These are phyloP conservation scores for Gerris buenoi DNA, from an alignment of 1,140 invertebrate genomes.

Conservation along the genomic window DNA sequence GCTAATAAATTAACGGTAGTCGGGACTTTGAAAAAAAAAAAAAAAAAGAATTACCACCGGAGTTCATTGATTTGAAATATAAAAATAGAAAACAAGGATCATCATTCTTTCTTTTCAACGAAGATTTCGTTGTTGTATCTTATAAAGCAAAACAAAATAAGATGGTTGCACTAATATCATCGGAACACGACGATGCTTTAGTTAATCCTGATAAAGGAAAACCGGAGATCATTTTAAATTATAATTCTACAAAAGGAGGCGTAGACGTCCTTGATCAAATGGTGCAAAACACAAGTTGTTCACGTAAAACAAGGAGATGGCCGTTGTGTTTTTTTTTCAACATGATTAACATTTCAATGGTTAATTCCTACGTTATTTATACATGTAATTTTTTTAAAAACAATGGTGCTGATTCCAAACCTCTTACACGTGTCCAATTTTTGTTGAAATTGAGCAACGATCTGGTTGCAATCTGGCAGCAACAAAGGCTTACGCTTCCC, in stretches of 20 bases:
- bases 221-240: constrained; percentile 24
- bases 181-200: constrained; percentile 21
- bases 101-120: constrained; percentile 17
- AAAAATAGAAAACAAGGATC: constrained; percentile 15
- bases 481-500: too few species aligned
- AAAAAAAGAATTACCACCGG: constrained; percentile 16
- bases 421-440: too few species aligned
- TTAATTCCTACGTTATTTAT: constrained; percentile 8
- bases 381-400: constrained; percentile 5
- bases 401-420: too few species aligned
- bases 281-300: constrained; percentile 18
- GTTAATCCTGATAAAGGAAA: constrained; percentile 18
- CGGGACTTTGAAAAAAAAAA: constrained; percentile 16
- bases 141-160: constrained; percentile 20
- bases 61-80: constrained; percentile 12
- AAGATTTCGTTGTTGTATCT: constrained; percentile 13
- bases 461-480: background rate
- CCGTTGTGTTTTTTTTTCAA: constrained; percentile 18
- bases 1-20: constrained; percentile 15
- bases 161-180: constrained; percentile 23
- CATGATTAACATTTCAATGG: constrained; percentile 7
- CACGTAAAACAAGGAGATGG: constrained; percentile 23
- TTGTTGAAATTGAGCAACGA: too few species aligned
- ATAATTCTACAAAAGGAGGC: constrained; percentile 27
- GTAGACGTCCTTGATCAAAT: constrained; percentile 26